Percentiles rank a stretch among this genome's conserved stretches.
These are phyloP conservation scores for Hoplodrina blanda DNA, from an alignment of 2,888 invertebrate genomes.

Conservation along the genomic window DNA sequence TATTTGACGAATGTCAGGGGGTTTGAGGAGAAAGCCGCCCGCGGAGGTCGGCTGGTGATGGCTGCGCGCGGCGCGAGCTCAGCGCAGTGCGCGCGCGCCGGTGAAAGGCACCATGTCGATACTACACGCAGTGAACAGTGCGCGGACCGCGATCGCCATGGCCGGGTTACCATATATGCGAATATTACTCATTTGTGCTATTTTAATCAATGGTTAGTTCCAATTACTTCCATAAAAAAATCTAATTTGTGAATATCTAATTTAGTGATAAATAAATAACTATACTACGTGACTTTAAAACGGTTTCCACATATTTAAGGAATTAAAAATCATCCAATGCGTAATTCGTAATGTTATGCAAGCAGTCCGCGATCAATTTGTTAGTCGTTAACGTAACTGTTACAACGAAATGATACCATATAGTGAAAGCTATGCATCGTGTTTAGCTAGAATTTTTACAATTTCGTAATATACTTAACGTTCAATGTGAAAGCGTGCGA, in stretches of 20 bases:
- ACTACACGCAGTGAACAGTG: slow-evolving; percentile 72
- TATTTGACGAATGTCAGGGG: slow-evolving; percentile 76
- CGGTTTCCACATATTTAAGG: slow-evolving; percentile 50
- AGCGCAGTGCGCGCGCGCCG: slow-evolving; percentile 85
- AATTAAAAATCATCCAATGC: slow-evolving; percentile 65
- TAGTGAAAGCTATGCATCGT: slow-evolving; percentile 81
- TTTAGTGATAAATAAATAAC: slow-evolving; percentile 42
- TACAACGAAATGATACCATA: slow-evolving; percentile 78
- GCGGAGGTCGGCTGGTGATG: slow-evolving; percentile 81
- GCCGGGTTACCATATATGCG: slow-evolving; percentile 77
- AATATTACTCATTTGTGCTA: slow-evolving; percentile 83
- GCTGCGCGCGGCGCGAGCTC: slow-evolving; percentile 62
- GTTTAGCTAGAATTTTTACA: slow-evolving; percentile 51
- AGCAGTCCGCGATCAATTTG: slow-evolving; percentile 78
- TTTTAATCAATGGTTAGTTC: slow-evolving; percentile 86
- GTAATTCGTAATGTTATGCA: slow-evolving; percentile 83
- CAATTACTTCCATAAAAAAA: slow-evolving; percentile 49
- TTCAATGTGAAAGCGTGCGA: slow-evolving; percentile 58
- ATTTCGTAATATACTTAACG: slow-evolving; percentile 50
- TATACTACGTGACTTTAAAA: slow-evolving; percentile 31
- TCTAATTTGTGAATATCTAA: slow-evolving; percentile 28
- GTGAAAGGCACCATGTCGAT: slow-evolving; percentile 88
- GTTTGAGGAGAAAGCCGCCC: slow-evolving; percentile 85
- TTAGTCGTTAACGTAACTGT: slow-evolving; percentile 82
- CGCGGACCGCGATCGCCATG: slow-evolving; percentile 75